Conservation (phyloP, 2,113 vertebrate species). For the Grus americana region DNA sequence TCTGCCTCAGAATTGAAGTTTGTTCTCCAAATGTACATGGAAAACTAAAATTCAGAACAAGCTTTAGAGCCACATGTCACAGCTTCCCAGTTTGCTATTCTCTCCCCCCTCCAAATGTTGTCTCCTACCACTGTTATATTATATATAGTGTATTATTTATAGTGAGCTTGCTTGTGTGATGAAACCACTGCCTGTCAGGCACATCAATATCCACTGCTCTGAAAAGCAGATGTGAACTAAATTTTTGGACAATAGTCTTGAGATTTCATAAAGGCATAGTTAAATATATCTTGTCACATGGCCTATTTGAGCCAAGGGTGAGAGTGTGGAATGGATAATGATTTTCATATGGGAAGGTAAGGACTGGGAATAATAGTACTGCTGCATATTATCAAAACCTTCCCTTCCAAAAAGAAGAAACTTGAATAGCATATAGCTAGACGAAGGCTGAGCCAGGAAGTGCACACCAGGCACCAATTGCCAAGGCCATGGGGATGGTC, state of each 20-base stretch:
- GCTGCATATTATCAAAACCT: neutral
- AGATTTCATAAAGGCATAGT: neutral
- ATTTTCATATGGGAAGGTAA: neutral
- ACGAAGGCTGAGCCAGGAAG: neutral
- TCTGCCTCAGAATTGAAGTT: neutral
- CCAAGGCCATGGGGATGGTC: neutral
- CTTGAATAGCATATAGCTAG: neutral
- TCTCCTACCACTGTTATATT: neutral
- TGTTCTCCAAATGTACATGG: neutral
- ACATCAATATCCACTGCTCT: neutral
- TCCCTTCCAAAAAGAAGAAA: neutral
- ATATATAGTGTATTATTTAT: conserved; percentile 5
- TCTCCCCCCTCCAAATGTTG: neutral
- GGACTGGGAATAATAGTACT: neutral
- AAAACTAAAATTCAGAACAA: neutral
- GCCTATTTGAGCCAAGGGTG: neutral
- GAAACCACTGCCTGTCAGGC: neutral
- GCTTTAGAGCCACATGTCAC: neutral
- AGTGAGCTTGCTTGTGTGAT: neutral
- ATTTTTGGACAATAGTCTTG: conserved; percentile 28
- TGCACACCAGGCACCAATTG: neutral
- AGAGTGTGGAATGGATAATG: neutral
- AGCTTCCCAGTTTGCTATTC: neutral
- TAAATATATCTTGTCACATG: conserved; percentile 2
- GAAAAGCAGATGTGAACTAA: conserved; percentile 25